Evolutionary conservation across 2,888 invertebrate genomes (phyloP).

Genomic region (Agrochola circellaris): DNA sequence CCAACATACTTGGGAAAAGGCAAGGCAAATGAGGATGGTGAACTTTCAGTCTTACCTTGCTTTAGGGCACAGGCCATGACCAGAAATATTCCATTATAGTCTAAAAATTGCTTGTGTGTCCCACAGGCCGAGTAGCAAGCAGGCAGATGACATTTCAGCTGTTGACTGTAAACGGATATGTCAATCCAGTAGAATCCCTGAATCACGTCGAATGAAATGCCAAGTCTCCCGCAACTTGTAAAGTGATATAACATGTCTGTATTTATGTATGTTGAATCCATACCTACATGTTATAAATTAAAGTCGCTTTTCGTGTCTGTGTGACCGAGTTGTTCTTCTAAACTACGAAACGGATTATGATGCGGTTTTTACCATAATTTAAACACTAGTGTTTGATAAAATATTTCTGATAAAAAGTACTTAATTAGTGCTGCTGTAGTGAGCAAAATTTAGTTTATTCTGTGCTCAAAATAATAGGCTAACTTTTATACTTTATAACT

Average conservation of each 20-base stretch:
- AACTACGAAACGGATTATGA: too few species aligned
- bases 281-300: too few species aligned
- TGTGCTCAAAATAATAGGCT: neutral
- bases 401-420: neutral
- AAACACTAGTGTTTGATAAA: too few species aligned
- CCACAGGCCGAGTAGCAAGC: neutral
- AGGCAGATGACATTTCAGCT: neutral
- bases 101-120: neutral
- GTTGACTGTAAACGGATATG: neutral
- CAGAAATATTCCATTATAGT: neutral
- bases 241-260: neutral
- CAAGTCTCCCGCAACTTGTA: neutral
- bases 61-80: neutral
- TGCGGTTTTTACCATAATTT: too few species aligned
- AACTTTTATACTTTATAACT: constrained; percentile 8
- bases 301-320: too few species aligned
- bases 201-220: neutral
- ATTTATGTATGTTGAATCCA: too few species aligned
- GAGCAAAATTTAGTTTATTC: neutral
- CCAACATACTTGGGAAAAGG: neutral
- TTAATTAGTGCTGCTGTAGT: neutral
- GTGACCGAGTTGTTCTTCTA: too few species aligned
- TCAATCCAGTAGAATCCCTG: neutral
- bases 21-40: too few species aligned
- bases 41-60: neutral